Percentiles rank a stretch among this genome's conserved stretches.
Evolutionary conservation across 2,888 invertebrate species (phyloP).

Genomic region (Thelaira solivaga): DNA sequence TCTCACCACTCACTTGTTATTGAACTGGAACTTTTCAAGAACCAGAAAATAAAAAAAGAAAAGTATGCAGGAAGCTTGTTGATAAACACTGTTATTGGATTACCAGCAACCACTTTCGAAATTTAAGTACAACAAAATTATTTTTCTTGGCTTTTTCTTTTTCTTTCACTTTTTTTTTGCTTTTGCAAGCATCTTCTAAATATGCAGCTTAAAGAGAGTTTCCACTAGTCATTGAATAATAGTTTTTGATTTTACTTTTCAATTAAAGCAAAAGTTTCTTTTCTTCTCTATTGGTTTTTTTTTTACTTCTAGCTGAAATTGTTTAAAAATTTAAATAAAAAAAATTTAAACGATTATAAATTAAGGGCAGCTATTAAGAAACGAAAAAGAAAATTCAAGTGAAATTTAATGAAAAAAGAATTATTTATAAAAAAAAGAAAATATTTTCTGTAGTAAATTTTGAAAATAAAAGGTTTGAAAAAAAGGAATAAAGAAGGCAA

Average conservation of each 20-base stretch:
- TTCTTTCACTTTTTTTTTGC: not conserved
- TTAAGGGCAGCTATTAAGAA: constrained; percentile 4
- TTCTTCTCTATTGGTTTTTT: not conserved
- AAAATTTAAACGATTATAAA: constrained; percentile 3
- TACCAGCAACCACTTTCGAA: constrained; percentile 25
- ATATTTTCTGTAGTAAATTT: too few species aligned
- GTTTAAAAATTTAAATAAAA: not conserved
- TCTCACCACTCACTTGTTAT: too few species aligned
- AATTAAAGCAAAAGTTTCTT: constrained; percentile 43
- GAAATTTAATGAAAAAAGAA: too few species aligned
- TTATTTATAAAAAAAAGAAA: too few species aligned
- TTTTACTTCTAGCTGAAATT: not conserved
- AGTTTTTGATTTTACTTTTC: constrained; percentile 48
- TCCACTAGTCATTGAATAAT: constrained; percentile 34
- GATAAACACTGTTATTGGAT: constrained; percentile 1
- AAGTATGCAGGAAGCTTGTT: not conserved
- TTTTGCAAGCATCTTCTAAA: not conserved
- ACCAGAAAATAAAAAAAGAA: not conserved
- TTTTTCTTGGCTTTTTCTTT: not conserved
- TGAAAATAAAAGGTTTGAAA: too few species aligned
- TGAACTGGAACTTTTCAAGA: not conserved
- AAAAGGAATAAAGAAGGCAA: too few species aligned
- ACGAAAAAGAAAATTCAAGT: too few species aligned
- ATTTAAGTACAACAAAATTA: not conserved
- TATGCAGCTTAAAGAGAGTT: not conserved